Evolutionary conservation across 2,113 vertebrate genomes (phyloP).

Genomic region (Holacanthus passer): DNA sequence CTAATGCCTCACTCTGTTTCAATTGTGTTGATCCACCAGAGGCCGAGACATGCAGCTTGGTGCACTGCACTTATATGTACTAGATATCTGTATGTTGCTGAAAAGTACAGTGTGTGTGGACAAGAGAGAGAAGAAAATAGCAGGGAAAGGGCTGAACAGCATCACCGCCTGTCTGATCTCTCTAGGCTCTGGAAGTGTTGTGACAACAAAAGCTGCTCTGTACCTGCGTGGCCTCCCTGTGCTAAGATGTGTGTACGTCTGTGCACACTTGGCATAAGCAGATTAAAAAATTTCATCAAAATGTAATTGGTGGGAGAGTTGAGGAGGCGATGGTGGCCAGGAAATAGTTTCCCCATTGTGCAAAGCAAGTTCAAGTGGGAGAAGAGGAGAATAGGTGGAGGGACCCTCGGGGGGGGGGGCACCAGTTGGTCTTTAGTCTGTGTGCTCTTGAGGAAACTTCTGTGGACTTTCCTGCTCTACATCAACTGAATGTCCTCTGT

Average conservation of each 20-base stretch:
- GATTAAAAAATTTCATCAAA: constrained; percentile 72
- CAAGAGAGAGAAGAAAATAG: constrained; percentile 28
- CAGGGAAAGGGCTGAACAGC: constrained; percentile 22
- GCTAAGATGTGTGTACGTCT: constrained; percentile 20
- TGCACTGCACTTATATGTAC: not conserved
- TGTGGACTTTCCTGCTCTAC: constrained; percentile 46
- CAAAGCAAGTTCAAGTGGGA: constrained; percentile 40
- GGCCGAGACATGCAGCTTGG: not conserved
- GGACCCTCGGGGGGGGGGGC: constrained; percentile 59
- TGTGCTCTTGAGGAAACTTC: constrained; percentile 56
- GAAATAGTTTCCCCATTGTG: constrained; percentile 69
- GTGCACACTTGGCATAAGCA: constrained; percentile 58
- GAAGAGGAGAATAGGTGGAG: constrained; percentile 66
- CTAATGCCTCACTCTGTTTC: constrained; percentile 6
- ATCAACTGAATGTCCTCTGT: constrained; percentile 43
- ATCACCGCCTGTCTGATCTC: constrained; percentile 56
- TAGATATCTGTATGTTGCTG: constrained; percentile 6
- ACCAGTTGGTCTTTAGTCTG: constrained; percentile 51
- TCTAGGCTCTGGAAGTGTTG: constrained; percentile 71
- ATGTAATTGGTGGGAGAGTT: constrained; percentile 63
- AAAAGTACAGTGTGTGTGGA: not conserved
- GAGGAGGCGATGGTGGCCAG: constrained; percentile 49
- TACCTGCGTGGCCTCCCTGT: constrained; percentile 60
- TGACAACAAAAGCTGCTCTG: constrained; percentile 73
- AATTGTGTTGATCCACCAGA: constrained; percentile 22